phyloP scores from a whole-genome alignment of 2,888 invertebrate species.

The Dione vanillae region DNA sequence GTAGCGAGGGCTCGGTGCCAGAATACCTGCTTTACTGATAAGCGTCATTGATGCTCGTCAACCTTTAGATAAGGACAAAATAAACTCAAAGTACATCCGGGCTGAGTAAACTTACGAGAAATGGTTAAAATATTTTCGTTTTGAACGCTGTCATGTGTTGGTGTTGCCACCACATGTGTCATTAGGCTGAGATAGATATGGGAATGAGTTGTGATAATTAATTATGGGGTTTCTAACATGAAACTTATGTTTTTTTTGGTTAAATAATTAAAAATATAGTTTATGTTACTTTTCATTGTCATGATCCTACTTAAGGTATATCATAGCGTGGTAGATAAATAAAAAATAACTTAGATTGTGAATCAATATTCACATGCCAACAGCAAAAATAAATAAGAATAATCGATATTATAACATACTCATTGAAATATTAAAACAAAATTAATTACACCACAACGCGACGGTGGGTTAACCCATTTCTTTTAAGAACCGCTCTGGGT shows the following conservation, averaged over 20 bases:
- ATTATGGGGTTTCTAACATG: constrained; percentile 17
- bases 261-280: background rate
- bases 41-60: constrained; percentile 46
- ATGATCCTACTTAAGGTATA: no score
- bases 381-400: background rate
- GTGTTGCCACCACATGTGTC: constrained; percentile 51
- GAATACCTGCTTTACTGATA: constrained; percentile 45
- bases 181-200: constrained; percentile 39
- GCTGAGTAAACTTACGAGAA: constrained; percentile 61
- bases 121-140: constrained; percentile 57
- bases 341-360: background rate
- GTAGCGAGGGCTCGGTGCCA: constrained; percentile 66
- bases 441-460: background rate
- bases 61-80: constrained; percentile 68
- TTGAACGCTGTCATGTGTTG: constrained; percentile 56
- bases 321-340: background rate
- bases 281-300: no score
- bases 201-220: constrained; percentile 26
- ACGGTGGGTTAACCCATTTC: constrained; percentile 37
- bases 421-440: constrained; percentile 8
- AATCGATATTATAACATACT: background rate
- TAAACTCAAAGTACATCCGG: constrained; percentile 73
- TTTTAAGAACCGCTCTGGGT: constrained; percentile 36
- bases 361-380: background rate
- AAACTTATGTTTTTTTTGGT: background rate